These are phyloP conservation scores for Hydroisotoma schaefferi DNA, from an alignment of 2,888 invertebrate genomes.

Conservation along the genomic window DNA sequence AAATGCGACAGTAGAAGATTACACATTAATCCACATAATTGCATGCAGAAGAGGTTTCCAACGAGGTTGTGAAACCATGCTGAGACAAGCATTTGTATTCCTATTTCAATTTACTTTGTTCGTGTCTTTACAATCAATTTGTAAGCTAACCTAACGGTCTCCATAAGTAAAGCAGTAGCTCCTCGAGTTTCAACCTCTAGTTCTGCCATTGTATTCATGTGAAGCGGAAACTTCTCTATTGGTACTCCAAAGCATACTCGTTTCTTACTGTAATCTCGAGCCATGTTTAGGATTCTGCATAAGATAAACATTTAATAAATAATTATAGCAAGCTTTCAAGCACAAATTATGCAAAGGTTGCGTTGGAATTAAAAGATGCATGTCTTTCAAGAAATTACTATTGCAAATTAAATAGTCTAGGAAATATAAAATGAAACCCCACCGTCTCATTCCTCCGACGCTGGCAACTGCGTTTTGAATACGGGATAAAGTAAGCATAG, in stretches of 20 bases:
- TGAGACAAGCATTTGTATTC: neutral
- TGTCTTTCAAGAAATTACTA: neutral
- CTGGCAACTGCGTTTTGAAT: slow-evolving; percentile 57
- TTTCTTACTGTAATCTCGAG: slow-evolving; percentile 56
- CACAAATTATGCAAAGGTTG: no score
- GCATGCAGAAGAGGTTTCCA: neutral
- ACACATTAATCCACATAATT: neutral
- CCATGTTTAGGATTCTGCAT: slow-evolving; percentile 54
- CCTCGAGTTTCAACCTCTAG: slow-evolving; percentile 57
- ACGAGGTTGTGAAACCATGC: slow-evolving; percentile 41
- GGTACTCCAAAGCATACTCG: slow-evolving; percentile 56
- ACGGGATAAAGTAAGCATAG: slow-evolving; percentile 58
- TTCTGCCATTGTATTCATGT: slow-evolving; percentile 55
- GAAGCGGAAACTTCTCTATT: slow-evolving; percentile 55
- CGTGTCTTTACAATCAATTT: neutral
- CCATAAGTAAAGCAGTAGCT: slow-evolving; percentile 54
- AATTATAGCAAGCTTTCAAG: no score
- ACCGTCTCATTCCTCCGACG: slow-evolving; percentile 51
- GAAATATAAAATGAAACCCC: neutral
- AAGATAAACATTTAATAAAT: neutral
- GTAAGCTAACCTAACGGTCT: slow-evolving; percentile 51
- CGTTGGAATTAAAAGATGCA: neutral
- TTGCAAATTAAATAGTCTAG: neutral
- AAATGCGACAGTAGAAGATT: no score
- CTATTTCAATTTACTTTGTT: neutral